A percentile compares a stretch with the other conserved stretches of the same genome.
Evolutionary conservation across 1,140 invertebrate species (phyloP).

Genomic region (Drosophila jambulina): DNA sequence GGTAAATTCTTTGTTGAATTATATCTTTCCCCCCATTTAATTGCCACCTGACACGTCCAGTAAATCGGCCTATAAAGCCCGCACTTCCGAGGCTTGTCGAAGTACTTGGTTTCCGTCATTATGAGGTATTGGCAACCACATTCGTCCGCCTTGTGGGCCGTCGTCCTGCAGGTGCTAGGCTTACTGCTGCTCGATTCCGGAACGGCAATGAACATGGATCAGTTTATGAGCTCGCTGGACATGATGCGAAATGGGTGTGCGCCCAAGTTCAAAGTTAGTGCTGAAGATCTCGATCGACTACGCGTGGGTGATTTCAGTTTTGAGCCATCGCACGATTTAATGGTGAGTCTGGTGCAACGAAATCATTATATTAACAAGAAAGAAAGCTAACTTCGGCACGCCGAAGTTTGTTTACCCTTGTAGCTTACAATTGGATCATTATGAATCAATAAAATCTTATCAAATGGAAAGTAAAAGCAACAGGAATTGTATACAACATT

Average conservation of each 20-base stretch:
- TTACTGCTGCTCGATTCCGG: constrained; percentile 14
- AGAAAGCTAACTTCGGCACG: too few relatives aligned
- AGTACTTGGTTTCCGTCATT: constrained; percentile 11
- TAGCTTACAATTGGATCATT: too few relatives aligned
- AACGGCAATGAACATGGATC: constrained; percentile 71
- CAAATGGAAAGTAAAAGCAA: too few relatives aligned
- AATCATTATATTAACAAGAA: background rate
- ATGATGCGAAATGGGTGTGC: constrained; percentile 78
- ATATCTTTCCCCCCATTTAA: constrained; percentile 41
- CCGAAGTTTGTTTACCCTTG: too few relatives aligned
- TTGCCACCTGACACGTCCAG: constrained; percentile 11
- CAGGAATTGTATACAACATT: too few relatives aligned
- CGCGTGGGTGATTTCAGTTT: constrained; percentile 62
- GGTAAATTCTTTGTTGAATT: constrained; percentile 11
- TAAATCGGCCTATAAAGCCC: constrained; percentile 35
- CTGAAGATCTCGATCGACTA: constrained; percentile 61
- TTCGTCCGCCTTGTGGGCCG: constrained; percentile 9
- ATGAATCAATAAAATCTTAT: too few relatives aligned
- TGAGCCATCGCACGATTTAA: constrained; percentile 57
- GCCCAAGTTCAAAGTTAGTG: constrained; percentile 67
- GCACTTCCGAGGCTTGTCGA: background rate
- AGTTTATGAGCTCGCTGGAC: constrained; percentile 73
- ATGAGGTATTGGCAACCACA: constrained; percentile 22
- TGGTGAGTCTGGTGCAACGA: constrained; percentile 32
- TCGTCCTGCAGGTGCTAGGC: constrained; percentile 23